Evolutionary conservation across 2,113 vertebrate genomes (phyloP), one percentile per base, ranked within the genome.

Genomic region (Phaethon lepturus): DNA sequence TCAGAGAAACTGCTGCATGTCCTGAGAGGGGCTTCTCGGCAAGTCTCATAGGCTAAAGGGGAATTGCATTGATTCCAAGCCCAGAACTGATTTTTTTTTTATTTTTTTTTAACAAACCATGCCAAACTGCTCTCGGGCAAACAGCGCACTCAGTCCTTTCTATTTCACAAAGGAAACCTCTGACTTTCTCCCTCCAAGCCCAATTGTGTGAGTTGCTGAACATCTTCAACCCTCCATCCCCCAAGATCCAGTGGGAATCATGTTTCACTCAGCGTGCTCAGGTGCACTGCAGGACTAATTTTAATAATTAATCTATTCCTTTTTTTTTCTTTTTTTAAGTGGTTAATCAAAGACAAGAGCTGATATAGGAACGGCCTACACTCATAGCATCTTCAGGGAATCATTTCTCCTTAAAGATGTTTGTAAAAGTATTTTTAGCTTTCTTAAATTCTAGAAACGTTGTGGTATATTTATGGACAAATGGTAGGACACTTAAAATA

Each of bases 311-410:
- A 94, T 86, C 71, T 86, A 85, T 94, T 92, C 45, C 31, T 38
- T 49, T 64, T 44, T 60, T 35, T 64, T 72, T 72, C 79, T 78
- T 71, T 49, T 71, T 69, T 42, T 0, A 90, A 93, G 89, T 95
- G 53, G 62, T 93, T 96, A 95, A 95, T 95, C 94, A 97, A 96
- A 96, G 84, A 90, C 62, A 92, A 96, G 92, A 45, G 38, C 50
- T 95, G 42, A 90, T 80, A 55, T 24, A 94, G 77, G 60, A 94
- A 89, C 53, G 90, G 11, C 31, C 52, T 93, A 71, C 2, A 9
- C 78, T 95, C 58, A 44, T 49, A 81, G 19, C 35, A 87, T 91
- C 95, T 92, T 87, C 80, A 79, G 86, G 66, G 86, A 95, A 80
- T 93, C n/a, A 66, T 88, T 58, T 83, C 44, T 82, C 62, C 75